Evolutionary conservation across 2,888 invertebrate genomes (phyloP), one percentile per base, ranked within the genome.

Genomic region (Endotricha flammealis): DNA sequence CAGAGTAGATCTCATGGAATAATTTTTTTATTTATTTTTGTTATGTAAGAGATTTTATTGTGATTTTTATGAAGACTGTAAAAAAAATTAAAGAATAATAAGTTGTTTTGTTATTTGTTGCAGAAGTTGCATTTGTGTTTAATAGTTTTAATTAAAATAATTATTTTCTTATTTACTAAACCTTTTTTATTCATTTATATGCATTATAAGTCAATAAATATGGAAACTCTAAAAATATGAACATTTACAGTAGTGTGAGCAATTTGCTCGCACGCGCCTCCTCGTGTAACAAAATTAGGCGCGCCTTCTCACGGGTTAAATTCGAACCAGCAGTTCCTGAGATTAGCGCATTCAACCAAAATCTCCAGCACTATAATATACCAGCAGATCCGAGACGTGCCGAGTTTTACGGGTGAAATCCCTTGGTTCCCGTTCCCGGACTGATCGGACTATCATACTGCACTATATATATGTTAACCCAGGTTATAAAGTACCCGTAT

Each of bases 181-280:
- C 25, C 11, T 25, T 9, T 25, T 25, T 25, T 11, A 25, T 25
- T 25, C 25, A 25, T 25, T 5, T 25, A 25, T 5, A 25, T 25
- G 5, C 25, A 25, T 25, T 25, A 25, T 25, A 11, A 25, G 25
- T 8, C 25, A 25, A 25, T 25, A 25, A 25, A 8, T 25, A n/a
- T n/a, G n/a, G n/a, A n/a, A n/a, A 25, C 25, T 25, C 3, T 8
- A 25, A 25, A 5, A 25, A 7, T 25, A 25, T 3, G 8, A 5
- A 10, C 8, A 25, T 25, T 25, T 25, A 25, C 3, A 25, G 25
- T 10, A 25, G 11, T 25, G 11, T 27, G 27, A 27, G 27, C 12
- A 27, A 27, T 27, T 27, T 27, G 27, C 4, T n/a, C 27, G 27
- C 27, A 10, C 27, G 27, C 13, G 27, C 27, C 27, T 27, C 27